A percentile compares a stretch with the other conserved stretches of the same genome.
Evolutionary conservation across 2,888 invertebrate species (phyloP).

Genomic region (Laspeyria flexula): DNA sequence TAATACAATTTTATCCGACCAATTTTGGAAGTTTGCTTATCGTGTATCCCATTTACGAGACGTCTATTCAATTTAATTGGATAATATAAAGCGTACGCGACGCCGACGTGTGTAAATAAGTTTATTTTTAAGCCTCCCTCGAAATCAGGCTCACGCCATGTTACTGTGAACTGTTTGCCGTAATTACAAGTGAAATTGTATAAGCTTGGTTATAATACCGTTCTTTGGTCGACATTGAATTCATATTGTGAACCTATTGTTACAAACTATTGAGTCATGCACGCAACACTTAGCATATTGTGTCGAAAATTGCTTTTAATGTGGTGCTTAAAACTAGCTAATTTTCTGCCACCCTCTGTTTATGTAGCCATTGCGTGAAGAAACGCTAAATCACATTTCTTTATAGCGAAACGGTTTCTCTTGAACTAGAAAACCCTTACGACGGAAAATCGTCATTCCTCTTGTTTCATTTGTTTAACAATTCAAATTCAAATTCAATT

Average conservation of each 20-base stretch:
- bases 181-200: conserved; percentile 41
- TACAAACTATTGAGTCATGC: conserved; percentile 33
- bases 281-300: conserved; percentile 50
- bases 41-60: not conserved
- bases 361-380: conserved; percentile 30
- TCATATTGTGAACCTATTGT: conserved; percentile 36
- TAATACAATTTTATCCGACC: conserved; percentile 9
- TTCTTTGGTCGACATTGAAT: conserved; percentile 43
- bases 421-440: not conserved
- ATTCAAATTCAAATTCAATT: conserved; percentile 1
- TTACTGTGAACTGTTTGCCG: conserved; percentile 44
- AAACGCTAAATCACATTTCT: conserved; percentile 10
- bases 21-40: conserved; percentile 4
- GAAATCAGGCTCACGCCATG: conserved; percentile 32
- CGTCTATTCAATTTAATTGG: conserved; percentile 6
- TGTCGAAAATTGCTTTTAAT: conserved; percentile 42
- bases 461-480: not conserved
- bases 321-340: conserved; percentile 32
- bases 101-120: conserved; percentile 22
- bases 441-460: not conserved
- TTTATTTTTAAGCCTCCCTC: conserved; percentile 27
- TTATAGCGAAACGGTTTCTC: conserved; percentile 4
- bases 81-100: not conserved
- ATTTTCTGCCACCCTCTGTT: conserved; percentile 30
- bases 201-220: conserved; percentile 27